phyloP scores from a whole-genome alignment of 2,113 vertebrate genomes.

The Melanerpes formicivorus region DNA sequence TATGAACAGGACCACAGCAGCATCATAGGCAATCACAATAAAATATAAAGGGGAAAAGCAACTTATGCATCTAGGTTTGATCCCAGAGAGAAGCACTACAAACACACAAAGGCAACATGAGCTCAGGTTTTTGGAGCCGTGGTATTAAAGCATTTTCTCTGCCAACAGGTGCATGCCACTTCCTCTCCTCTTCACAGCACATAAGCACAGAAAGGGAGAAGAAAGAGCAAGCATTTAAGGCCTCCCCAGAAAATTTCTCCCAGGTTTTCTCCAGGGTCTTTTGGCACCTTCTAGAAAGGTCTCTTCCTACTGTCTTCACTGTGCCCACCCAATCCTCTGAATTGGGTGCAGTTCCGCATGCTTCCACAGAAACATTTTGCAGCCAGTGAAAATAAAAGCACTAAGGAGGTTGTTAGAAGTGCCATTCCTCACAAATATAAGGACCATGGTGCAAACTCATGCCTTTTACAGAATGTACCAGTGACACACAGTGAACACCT shows the following conservation, averaged over 20 bases:
- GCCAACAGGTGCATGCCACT: rapidly evolving
- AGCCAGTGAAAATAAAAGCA: not conserved
- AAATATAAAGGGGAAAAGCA: not conserved
- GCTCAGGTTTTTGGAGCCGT: not conserved
- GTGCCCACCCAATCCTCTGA: not conserved
- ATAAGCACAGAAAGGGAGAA: not conserved
- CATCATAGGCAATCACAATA: not conserved
- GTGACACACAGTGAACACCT: not conserved
- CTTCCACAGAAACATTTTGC: not conserved
- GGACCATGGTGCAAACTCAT: not conserved
- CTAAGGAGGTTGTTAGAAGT: not conserved
- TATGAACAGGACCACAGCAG: not conserved
- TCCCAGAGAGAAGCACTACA: not conserved
- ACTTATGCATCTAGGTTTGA: not conserved
- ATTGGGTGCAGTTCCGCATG: not conserved
- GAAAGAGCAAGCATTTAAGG: not conserved
- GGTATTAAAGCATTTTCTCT: not conserved
- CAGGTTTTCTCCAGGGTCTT: not conserved
- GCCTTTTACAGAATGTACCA: not conserved
- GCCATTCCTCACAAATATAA: not conserved
- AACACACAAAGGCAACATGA: not conserved
- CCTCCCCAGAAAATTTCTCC: not conserved
- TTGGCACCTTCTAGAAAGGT: not conserved
- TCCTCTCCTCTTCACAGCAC: not conserved
- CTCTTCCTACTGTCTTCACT: not conserved